Evolutionary conservation across 2,797 vertebrate species (phyloP).

Genomic region (Galagoides demidoff): DNA sequence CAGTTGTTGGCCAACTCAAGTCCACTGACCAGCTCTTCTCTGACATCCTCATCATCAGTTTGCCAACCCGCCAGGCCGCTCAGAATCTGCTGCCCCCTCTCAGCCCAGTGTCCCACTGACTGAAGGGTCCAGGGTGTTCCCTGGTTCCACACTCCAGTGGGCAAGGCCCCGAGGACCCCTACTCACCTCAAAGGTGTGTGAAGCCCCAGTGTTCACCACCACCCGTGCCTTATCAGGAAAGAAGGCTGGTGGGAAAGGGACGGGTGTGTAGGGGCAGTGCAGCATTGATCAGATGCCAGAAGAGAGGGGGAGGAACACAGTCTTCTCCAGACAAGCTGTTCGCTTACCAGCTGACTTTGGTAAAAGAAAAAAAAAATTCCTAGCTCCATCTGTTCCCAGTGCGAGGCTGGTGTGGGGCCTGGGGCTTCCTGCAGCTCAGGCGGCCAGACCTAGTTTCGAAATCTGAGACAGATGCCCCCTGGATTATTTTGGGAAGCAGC

Average conservation of each 20-base stretch:
- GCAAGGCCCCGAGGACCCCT: rapidly evolving
- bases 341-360: slow-evolving; percentile 78
- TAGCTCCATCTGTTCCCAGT: slow-evolving; percentile 72
- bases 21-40: neutral
- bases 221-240: neutral
- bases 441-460: slow-evolving; percentile 66
- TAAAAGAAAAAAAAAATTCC: slow-evolving; percentile 46
- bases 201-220: rapidly evolving
- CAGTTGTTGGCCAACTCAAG: neutral
- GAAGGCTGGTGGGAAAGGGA: neutral
- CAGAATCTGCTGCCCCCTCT: neutral
- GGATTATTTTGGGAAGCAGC: slow-evolving; percentile 70
- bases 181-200: no score
- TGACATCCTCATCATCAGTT: neutral
- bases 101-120: neutral
- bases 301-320: neutral
- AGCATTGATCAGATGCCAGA: neutral
- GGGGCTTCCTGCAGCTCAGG: slow-evolving; percentile 66
- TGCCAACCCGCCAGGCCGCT: neutral
- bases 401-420: slow-evolving; percentile 50
- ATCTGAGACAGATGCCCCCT: slow-evolving; percentile 72
- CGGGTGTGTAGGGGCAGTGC: neutral
- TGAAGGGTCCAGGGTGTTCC: rapidly evolving
- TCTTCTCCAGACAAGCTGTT: slow-evolving; percentile 85
- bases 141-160: rapidly evolving